Evolutionary conservation across 2,113 vertebrate genomes (phyloP), one percentile per base, ranked within the genome.

Genomic region (Butorides virescens): DNA sequence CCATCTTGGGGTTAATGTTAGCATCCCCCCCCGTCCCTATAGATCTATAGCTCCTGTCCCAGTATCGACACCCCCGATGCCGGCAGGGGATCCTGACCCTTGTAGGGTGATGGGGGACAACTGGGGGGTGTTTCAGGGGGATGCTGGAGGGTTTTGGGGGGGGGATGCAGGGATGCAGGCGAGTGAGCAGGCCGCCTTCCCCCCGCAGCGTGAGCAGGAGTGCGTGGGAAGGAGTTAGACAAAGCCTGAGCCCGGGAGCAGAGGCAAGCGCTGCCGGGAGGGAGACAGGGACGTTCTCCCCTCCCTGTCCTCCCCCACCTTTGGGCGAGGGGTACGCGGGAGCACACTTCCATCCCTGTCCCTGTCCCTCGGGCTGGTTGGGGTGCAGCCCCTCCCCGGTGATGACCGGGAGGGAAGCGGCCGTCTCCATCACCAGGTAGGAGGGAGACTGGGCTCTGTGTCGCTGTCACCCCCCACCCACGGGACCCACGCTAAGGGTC

Each of bases 181-280:
- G 26, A 92, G 76, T 76, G 27, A 80, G 72, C 90, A 92, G 94
- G 94, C 76, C 50, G 29, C 88, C 93, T 95, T 93, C 93, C 93
- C 94, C 95, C 87, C 50, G 47, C 92, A 89, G 92, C 30, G 62
- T 58, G 34, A 95, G 92, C 81, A 67, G 91, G 92, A 86, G 92
- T 86, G 96, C 96, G 96, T 94, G 95, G 96, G 96, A 95, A 96
- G 96, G 93, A 96, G 95, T 95, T 92, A 95, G 94, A 96, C 92
- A 96, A 94, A 95, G 88, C 86, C 94, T 50, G 94, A 96, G 93
- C 96, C 96, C 66, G 56, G 77, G 95, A 96, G 95, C 92, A 82
- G 95, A 95, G 95, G 95, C 86, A 83, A 70, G 95, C 66, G 76
- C 91, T 95, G 88, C 92, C 61, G 78, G 91, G 96, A 97, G 93